Evolutionary conservation across 2,888 invertebrate species (phyloP).

Genomic region (Gasteruption jaculator): DNA sequence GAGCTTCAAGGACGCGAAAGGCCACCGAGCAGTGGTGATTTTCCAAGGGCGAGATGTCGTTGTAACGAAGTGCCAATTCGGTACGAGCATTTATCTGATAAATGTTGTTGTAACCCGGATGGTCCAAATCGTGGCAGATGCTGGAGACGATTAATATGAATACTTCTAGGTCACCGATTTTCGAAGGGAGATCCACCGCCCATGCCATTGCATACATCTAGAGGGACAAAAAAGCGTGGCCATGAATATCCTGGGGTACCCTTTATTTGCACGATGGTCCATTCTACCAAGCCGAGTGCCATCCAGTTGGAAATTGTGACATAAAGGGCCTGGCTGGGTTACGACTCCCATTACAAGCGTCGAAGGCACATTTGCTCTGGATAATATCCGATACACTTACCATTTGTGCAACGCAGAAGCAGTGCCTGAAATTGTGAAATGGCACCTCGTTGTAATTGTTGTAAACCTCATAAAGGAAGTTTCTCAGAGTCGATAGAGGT

Average conservation of each 20-base stretch:
- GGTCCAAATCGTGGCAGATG: constrained; percentile 78
- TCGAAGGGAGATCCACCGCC: constrained; percentile 65
- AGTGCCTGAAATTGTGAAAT: constrained; percentile 83
- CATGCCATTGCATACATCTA: constrained; percentile 81
- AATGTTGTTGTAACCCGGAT: constrained; percentile 75
- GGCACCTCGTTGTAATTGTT: constrained; percentile 83
- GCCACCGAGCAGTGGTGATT: constrained; percentile 85
- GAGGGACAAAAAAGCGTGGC: not conserved
- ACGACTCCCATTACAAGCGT: not conserved
- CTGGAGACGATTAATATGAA: constrained; percentile 72
- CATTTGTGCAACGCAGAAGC: constrained; percentile 86
- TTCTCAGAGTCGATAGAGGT: constrained; percentile 64
- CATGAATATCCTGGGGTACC: not conserved
- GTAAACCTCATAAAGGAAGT: constrained; percentile 72
- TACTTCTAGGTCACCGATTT: constrained; percentile 71
- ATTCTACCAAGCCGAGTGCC: not conserved
- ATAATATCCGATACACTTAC: constrained; percentile 57
- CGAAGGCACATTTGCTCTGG: not conserved
- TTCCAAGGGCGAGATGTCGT: constrained; percentile 81
- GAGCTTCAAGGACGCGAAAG: constrained; percentile 73
- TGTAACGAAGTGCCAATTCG: constrained; percentile 77
- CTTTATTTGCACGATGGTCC: too few species aligned
- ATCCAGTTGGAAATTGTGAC: constrained; percentile 9
- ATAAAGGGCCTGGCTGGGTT: constrained; percentile 3
- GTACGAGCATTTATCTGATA: constrained; percentile 81